Conservation (phyloP, 1,140 invertebrate species). For the Orussus abietinus region DNA sequence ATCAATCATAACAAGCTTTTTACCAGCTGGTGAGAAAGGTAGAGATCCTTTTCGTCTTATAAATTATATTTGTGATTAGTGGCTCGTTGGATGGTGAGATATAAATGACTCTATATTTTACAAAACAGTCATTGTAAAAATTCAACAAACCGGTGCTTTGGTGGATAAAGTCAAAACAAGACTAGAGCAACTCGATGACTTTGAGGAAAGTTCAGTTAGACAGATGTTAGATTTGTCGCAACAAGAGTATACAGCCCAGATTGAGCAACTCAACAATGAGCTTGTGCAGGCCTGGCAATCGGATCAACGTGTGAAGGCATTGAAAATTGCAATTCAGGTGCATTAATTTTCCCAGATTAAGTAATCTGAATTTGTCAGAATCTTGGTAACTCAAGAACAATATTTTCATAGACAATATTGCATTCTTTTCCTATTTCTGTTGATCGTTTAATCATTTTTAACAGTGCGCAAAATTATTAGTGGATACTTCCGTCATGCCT, state of each 20-base stretch:
- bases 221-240: slow-evolving; percentile 88
- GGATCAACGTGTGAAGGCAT: slow-evolving; percentile 90
- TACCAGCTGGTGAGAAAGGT: slow-evolving; percentile 78
- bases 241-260: slow-evolving; percentile 84
- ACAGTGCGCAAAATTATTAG: slow-evolving; percentile 87
- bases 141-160: slow-evolving; percentile 64
- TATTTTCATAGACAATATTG: too few relatives aligned
- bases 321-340: slow-evolving; percentile 92
- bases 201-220: slow-evolving; percentile 83
- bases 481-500: slow-evolving; percentile 81
- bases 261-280: slow-evolving; percentile 87
- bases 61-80: slow-evolving; percentile 11
- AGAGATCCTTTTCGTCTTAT: slow-evolving; percentile 15
- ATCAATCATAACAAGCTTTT: slow-evolving; percentile 83
- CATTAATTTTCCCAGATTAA: not conserved
- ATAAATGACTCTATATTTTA: slow-evolving; percentile 10
- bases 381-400: too few relatives aligned
- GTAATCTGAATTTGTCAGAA: too few relatives aligned
- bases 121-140: slow-evolving; percentile 69
- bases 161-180: slow-evolving; percentile 88
- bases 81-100: not conserved
- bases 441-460: slow-evolving; percentile 41
- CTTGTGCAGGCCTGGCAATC: slow-evolving; percentile 86
- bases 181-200: slow-evolving; percentile 90
- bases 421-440: too few relatives aligned